Evolutionary conservation across 2,113 vertebrate genomes (phyloP), one percentile per base, ranked within the genome.

Genomic region (Petaurus breviceps): DNA sequence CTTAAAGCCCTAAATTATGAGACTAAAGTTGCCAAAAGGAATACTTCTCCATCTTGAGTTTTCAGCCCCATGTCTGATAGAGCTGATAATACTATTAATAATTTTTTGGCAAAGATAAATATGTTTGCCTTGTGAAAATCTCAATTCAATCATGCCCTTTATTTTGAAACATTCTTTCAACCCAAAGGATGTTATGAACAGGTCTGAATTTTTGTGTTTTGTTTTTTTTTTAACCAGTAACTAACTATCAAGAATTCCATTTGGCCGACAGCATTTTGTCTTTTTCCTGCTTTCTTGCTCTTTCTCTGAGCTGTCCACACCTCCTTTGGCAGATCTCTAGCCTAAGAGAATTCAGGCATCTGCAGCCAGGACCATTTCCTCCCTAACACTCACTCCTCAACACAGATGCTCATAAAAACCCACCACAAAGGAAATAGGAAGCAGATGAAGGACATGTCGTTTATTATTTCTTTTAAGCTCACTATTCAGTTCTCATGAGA

Each of bases 1-100:
- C 89, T 95, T 54, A 57, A 14, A 92, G n/a, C 90, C 12, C 0
- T 49, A 28, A 91, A 94, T 49, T 10, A 47, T 55, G 53, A 94
- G 57, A 68, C 94, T 8, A 53, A 25, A 3, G 0, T 0, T 19
- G 26, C n/a, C 47, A 3, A 57, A 28, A 23, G 51, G 1, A 55
- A 2, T 0, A 10, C n/a, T 84, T 51, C 55, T 52, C 1, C 92
- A 31, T 8, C 47, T 47, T 0, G 22, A 9, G 50, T 3, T 0
- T 6, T 4, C 1, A 10, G 26, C 2, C 47, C 0, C 0, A 12
- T 26, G 19, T 57, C 24, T 31, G 43, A 25, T 8, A 0, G 11
- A 68, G 1, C 50, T 0, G 0, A n/a, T 43, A 2, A 22, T 0
- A 51, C 14, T n/a, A 4, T 8, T 0, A 31, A 10, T 31, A 31